Evolutionary conservation across 2,797 vertebrate species (phyloP), one percentile per base, ranked within the genome.

Genomic region (Schizopygopsis pylzovi): DNA sequence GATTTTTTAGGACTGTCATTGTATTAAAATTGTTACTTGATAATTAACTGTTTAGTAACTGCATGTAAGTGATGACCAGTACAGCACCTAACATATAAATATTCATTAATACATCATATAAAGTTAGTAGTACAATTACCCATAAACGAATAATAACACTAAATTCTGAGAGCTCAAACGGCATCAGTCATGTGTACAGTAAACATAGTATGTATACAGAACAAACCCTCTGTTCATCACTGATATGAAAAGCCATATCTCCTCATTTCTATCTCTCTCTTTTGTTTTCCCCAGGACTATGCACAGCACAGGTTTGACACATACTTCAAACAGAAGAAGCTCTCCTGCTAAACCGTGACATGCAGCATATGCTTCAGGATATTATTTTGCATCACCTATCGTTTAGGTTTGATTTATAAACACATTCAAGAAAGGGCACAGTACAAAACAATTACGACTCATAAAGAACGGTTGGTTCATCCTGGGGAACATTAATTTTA

Each of bases 261-360:
- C 20, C 47, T 70, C 2, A 52, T 25, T 65, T 52, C 10, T 56
- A 2, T 28, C 28, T 70, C 6, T 70, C 6, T 54, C 8, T 65
- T 28, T 28, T 86, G 59, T 79, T 61, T 61, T 84, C n/a, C 43
- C 1, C 70, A 99, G 97, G 98, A 98, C 86, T 99, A 99, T 1
- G 97, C 98, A 1, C 95, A 96, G 89, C 94, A 95, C 89, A 96
- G 97, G 20, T 97, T 99, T 88, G 96, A 98, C 84, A 96, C 95
- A 70, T 99, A 99, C 93, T 97, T 97, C 94, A 96, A 97, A 93
- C 97, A 97, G 90, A 99, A 99, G 88, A 94, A 93, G 20, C 93
- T 92, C 68, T 95, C 96, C 90, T 91, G 93, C 70, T 95, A 88
- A 95, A 84, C 54, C 22, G 68, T 54, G 56, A 45, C 28, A 37